A percentile compares a stretch with the other conserved stretches of the same genome.
Evolutionary conservation across 1,140 invertebrate species (phyloP).

Genomic region (Drosophila paulistorum): DNA sequence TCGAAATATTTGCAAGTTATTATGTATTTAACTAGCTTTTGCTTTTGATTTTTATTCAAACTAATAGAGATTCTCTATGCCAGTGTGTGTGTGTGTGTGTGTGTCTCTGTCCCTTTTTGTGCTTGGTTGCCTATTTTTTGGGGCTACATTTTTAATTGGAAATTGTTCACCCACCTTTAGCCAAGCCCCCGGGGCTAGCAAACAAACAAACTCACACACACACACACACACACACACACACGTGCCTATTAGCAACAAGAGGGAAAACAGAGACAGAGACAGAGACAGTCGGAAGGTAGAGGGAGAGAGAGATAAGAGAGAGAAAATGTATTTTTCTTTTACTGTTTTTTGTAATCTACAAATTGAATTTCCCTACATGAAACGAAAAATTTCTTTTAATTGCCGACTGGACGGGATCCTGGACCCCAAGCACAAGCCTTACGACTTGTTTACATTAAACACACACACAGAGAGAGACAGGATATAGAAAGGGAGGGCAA

Average conservation of each 20-base stretch:
- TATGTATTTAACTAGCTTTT: too few species aligned
- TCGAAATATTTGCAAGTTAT: too few species aligned
- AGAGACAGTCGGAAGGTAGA: slow-evolving; percentile 1
- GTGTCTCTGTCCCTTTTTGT: background rate
- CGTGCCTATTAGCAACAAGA: slow-evolving; percentile 4
- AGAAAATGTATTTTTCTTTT: slow-evolving; percentile 6
- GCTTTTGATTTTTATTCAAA: background rate
- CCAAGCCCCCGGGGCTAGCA: slow-evolving; percentile 12
- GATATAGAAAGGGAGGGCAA: background rate
- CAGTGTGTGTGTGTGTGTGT: too few species aligned
- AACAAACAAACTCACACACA: background rate
- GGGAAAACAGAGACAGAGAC: too few species aligned
- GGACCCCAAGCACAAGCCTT: slow-evolving; percentile 1
- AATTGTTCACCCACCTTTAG: slow-evolving; percentile 22
- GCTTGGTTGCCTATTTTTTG: slow-evolving; percentile 17
- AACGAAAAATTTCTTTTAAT: slow-evolving; percentile 60
- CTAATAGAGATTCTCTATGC: background rate
- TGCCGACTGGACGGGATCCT: slow-evolving; percentile 55
- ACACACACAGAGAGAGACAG: background rate
- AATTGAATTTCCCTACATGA: slow-evolving; percentile 34
- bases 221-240: background rate
- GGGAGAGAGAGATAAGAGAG: slow-evolving; percentile 1
- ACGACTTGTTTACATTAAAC: slow-evolving; percentile 13
- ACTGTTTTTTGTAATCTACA: slow-evolving; percentile 21
- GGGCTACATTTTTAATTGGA: slow-evolving; percentile 38